Evolutionary conservation across 2,113 vertebrate genomes (phyloP).

Genomic region (Alosa alosa): DNA sequence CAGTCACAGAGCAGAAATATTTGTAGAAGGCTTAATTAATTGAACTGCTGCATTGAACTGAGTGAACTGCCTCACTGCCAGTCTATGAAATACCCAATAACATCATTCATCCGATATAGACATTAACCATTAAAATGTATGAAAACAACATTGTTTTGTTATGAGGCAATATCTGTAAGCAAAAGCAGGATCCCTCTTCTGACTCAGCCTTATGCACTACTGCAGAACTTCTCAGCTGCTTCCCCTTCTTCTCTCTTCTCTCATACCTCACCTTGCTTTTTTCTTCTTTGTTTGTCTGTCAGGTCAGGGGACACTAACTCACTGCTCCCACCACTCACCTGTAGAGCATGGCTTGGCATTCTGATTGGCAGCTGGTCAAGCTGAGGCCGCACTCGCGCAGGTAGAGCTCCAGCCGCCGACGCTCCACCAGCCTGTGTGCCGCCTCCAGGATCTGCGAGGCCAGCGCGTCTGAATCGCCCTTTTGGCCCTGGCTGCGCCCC

Average conservation of each 20-base stretch:
- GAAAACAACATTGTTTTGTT: not conserved
- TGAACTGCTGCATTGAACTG: not conserved
- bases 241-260: no score
- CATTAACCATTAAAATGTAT: not conserved
- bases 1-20: not conserved
- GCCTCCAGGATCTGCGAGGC: slow-evolving; percentile 72
- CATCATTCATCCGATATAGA: not conserved
- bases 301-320: not conserved
- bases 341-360: slow-evolving; percentile 68
- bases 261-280: no score
- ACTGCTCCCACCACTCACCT: slow-evolving; percentile 55
- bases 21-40: not conserved
- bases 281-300: not conserved
- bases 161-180: not conserved
- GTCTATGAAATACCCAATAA: not conserved
- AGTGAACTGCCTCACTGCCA: not conserved
- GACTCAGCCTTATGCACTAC: no score
- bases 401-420: slow-evolving; percentile 68
- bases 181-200: not conserved
- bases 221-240: no score
- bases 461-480: slow-evolving; percentile 63
- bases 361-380: slow-evolving; percentile 62
- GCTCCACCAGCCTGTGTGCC: slow-evolving; percentile 66
- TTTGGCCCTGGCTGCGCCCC: slow-evolving; percentile 51
- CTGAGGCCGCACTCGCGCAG: slow-evolving; percentile 69